A percentile compares a stretch with the other conserved stretches of the same genome.
Conservation (phyloP, 2,888 invertebrate genomes). For the Catocala sponsa region DNA sequence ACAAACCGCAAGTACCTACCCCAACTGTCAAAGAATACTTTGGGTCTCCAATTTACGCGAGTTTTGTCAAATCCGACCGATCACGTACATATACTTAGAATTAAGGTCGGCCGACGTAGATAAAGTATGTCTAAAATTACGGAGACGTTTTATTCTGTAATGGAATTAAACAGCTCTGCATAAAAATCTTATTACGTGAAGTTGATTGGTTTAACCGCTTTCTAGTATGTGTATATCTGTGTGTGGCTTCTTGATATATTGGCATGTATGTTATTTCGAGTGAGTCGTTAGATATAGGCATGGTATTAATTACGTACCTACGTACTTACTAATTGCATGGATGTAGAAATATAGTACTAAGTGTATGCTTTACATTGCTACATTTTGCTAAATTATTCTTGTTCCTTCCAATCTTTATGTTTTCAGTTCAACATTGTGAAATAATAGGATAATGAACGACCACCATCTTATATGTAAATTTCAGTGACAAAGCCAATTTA, state of each 20-base stretch:
- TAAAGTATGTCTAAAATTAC: slow-evolving; percentile 25
- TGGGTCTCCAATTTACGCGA: slow-evolving; percentile 24
- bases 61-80: slow-evolving; percentile 23
- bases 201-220: background rate
- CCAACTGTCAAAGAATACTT: slow-evolving; percentile 8
- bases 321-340: no score
- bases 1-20: slow-evolving; percentile 7
- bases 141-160: slow-evolving; percentile 21
- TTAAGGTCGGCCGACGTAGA: slow-evolving; percentile 27
- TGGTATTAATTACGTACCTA: no score
- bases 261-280: background rate
- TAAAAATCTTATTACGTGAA: slow-evolving; percentile 17
- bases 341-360: no score
- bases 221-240: background rate
- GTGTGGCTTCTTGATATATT: background rate
- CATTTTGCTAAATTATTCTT: no score
- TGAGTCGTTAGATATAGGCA: background rate
- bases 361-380: no score
- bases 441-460: no score
- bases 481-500: no score
- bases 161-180: slow-evolving; percentile 22
- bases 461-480: no score
- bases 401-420: no score
- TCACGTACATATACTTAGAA: slow-evolving; percentile 32
- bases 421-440: no score